These are phyloP conservation scores for Thymallus thymallus DNA, from an alignment of 2,113 vertebrate genomes.

Conservation along the genomic window DNA sequence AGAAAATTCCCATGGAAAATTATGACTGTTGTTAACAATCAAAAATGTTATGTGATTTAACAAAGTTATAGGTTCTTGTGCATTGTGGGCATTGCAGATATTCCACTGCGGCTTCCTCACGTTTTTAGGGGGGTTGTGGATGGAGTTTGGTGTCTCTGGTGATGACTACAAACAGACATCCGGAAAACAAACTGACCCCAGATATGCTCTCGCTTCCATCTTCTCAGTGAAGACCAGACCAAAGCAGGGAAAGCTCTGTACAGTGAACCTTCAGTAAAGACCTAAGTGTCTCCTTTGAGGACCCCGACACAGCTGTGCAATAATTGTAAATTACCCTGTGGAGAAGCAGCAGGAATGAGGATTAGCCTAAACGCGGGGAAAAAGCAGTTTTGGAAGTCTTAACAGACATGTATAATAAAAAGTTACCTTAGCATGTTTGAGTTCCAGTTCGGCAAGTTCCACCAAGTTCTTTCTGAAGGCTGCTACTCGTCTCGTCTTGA, in stretches of 20 bases:
- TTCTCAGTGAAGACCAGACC: slow-evolving; percentile 65
- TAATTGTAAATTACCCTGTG: slow-evolving; percentile 93
- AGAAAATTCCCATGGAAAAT: slow-evolving; percentile 69
- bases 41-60: slow-evolving; percentile 69
- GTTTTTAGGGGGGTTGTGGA: slow-evolving; percentile 51
- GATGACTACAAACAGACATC: slow-evolving; percentile 57
- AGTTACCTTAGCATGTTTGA: slow-evolving; percentile 96
- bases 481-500: slow-evolving; percentile 96
- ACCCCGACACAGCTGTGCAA: slow-evolving; percentile 94
- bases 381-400: background rate
- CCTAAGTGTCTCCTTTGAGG: slow-evolving; percentile 93
- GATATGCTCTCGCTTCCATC: slow-evolving; percentile 56
- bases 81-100: slow-evolving; percentile 47
- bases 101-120: slow-evolving; percentile 43
- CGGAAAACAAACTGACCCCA: slow-evolving; percentile 62
- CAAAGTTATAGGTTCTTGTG: slow-evolving; percentile 61
- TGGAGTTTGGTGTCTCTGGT: slow-evolving; percentile 55
- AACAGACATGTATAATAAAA: background rate
- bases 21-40: slow-evolving; percentile 70
- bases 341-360: slow-evolving; percentile 21
- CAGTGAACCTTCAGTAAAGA: slow-evolving; percentile 56
- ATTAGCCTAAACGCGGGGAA: background rate
- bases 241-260: slow-evolving; percentile 81
- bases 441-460: slow-evolving; percentile 96
- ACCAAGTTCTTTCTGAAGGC: slow-evolving; percentile 98